A percentile compares a stretch with the other conserved stretches of the same genome.
phyloP scores from a whole-genome alignment of 2,888 invertebrate species.

The Drosophila greeni region DNA sequence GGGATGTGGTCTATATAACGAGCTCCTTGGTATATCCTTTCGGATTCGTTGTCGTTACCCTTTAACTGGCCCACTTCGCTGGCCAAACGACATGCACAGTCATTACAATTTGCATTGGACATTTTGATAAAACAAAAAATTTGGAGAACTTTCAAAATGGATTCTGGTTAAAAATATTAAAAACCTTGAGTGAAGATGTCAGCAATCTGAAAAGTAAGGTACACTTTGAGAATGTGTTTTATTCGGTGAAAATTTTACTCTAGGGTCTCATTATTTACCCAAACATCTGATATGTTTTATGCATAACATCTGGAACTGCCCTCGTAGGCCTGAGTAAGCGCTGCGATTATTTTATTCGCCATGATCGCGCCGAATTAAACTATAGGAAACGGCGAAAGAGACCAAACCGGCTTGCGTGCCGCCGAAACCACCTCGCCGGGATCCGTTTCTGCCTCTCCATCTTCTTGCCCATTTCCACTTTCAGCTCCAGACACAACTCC shows the following conservation, averaged over 20 bases:
- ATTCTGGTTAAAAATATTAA: not conserved
- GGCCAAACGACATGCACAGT: constrained; percentile 24
- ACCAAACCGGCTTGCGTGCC: constrained; percentile 22
- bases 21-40: not conserved
- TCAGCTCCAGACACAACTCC: constrained; percentile 21
- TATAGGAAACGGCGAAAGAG: constrained; percentile 13
- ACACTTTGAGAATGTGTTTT: not conserved
- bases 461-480: constrained; percentile 7
- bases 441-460: constrained; percentile 9
- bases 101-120: constrained; percentile 10
- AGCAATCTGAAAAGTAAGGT: not conserved
- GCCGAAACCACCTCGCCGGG: constrained; percentile 13
- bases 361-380: constrained; percentile 23
- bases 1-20: not conserved
- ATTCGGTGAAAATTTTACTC: not conserved
- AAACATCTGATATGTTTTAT: not conserved
- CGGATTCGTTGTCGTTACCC: constrained; percentile 2
- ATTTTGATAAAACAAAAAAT: constrained; percentile 7
- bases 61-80: constrained; percentile 29
- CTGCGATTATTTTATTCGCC: constrained; percentile 17
- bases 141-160: constrained; percentile 10
- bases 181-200: not conserved
- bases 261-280: not conserved
- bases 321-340: constrained; percentile 26
- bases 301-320: constrained; percentile 1